Conservation (phyloP, 2,797 vertebrate species). For the Characodon lateralis region DNA sequence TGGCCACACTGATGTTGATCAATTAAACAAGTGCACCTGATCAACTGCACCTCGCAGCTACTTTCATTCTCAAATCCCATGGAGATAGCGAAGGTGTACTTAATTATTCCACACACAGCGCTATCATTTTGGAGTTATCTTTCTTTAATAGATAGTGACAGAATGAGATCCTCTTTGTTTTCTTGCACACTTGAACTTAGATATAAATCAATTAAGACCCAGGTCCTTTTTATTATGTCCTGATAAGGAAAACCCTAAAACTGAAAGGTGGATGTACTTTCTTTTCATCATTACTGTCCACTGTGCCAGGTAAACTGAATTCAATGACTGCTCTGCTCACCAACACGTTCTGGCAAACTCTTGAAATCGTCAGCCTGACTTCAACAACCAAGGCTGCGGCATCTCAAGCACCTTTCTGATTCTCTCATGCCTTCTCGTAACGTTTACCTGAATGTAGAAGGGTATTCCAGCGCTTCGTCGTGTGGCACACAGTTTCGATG, state of each 20-base stretch:
- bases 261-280: neutral
- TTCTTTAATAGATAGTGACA: too few relatives aligned
- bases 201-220: neutral
- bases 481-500: slow-evolving; percentile 93
- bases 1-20: too few relatives aligned
- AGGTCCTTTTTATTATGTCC: neutral
- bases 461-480: slow-evolving; percentile 95
- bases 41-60: too few relatives aligned
- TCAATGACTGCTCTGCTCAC: slow-evolving; percentile 34
- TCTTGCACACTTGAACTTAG: too few relatives aligned
- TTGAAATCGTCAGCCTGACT: neutral
- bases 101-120: too few relatives aligned
- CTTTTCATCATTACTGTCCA: neutral
- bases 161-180: too few relatives aligned
- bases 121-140: too few relatives aligned
- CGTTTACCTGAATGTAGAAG: slow-evolving; percentile 92
- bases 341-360: slow-evolving; percentile 8
- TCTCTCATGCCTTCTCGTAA: neutral
- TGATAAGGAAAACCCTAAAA: neutral
- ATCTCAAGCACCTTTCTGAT: neutral
- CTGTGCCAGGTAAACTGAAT: slow-evolving; percentile 7
- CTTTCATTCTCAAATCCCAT: too few relatives aligned
- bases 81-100: too few relatives aligned
- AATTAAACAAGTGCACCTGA: too few relatives aligned
- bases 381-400: neutral